A percentile compares a stretch with the other conserved stretches of the same genome.
Conservation (phyloP, 2,797 vertebrate genomes). For the Diplodus sargus region DNA sequence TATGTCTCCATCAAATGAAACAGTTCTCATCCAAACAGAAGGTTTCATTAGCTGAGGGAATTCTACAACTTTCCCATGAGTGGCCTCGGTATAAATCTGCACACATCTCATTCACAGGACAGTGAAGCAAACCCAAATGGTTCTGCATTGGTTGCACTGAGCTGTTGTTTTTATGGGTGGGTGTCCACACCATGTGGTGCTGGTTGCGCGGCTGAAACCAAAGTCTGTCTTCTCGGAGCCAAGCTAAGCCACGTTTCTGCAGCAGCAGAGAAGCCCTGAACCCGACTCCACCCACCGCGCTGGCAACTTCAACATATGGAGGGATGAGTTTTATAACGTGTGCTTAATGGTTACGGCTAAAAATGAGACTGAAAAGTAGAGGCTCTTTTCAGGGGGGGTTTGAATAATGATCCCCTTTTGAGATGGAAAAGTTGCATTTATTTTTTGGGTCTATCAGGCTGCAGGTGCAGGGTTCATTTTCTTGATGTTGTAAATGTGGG, state of each 20-base stretch:
- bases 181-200: conserved; percentile 61
- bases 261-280: conserved; percentile 28
- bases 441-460: neutral
- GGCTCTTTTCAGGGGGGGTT: neutral
- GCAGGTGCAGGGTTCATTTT: too few species aligned
- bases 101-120: conserved; percentile 13
- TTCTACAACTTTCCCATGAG: conserved; percentile 29
- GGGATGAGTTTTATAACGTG: conserved; percentile 39
- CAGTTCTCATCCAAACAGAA: neutral
- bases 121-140: conserved; percentile 33
- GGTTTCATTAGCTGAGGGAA: conserved; percentile 3
- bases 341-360: conserved; percentile 35
- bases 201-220: conserved; percentile 51
- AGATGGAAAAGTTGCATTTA: neutral
- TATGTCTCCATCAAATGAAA: neutral
- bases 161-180: conserved; percentile 61
- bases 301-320: conserved; percentile 50
- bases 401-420: neutral
- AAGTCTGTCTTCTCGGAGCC: conserved; percentile 65
- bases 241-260: conserved; percentile 60
- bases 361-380: conserved; percentile 30
- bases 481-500: neutral
- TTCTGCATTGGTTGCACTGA: conserved; percentile 2
- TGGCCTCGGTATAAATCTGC: conserved; percentile 11
- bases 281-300: conserved; percentile 50